Evolutionary conservation across 2,113 vertebrate genomes (phyloP).

Genomic region (Rafetus swinhoei): DNA sequence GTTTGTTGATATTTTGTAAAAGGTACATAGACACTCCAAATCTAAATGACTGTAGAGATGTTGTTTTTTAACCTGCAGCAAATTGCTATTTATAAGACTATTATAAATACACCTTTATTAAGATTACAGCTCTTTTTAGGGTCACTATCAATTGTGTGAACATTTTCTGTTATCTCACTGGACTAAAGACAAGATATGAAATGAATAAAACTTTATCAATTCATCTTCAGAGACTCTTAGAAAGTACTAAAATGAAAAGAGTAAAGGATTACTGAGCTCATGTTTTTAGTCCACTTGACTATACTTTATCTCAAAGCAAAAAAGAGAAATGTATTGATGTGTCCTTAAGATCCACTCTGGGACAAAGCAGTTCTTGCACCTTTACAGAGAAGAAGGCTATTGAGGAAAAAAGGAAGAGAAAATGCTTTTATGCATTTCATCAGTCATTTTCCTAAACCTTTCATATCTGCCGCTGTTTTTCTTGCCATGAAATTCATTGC

Average conservation of each 20-base stretch:
- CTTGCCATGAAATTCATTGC: not conserved
- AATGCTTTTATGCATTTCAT: not conserved
- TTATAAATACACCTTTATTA: constrained; percentile 16
- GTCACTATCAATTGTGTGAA: not conserved
- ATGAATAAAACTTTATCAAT: constrained; percentile 25
- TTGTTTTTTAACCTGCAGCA: not conserved
- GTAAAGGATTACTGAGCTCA: not conserved
- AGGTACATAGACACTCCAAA: not conserved
- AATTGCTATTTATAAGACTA: constrained; percentile 10
- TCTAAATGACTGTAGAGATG: not conserved
- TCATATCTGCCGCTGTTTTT: not conserved
- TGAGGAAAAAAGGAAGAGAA: not conserved
- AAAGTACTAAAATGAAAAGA: not conserved
- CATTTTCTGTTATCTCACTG: not conserved
- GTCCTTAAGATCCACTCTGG: not conserved
- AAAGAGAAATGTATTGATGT: not conserved
- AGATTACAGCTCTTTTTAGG: constrained; percentile 23
- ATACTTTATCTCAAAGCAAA: not conserved
- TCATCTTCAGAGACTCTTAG: constrained; percentile 4
- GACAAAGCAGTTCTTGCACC: not conserved
- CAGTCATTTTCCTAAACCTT: not conserved
- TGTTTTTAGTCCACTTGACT: not conserved
- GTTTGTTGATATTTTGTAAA: not conserved
- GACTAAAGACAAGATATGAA: not conserved
- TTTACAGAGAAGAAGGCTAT: not conserved